These are phyloP conservation scores for Excalfactoria chinensis DNA, from an alignment of 2,113 vertebrate genomes.

Conservation along the genomic window DNA sequence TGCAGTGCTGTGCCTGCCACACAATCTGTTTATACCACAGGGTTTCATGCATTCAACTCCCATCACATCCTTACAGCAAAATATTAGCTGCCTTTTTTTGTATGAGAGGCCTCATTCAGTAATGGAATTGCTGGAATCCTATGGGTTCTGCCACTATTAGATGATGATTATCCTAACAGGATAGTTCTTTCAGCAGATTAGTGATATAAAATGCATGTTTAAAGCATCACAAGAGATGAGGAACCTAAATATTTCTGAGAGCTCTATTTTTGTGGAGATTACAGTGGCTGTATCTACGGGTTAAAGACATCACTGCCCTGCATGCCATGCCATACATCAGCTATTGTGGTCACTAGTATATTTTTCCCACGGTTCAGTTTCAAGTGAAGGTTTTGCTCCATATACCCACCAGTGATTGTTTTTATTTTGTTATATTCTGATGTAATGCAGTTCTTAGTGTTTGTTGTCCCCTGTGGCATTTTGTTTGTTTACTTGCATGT, in stretches of 20 bases:
- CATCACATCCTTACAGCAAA: neutral
- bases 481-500: neutral
- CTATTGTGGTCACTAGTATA: neutral
- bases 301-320: neutral
- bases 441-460: neutral
- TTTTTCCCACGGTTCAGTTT: neutral
- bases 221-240: neutral
- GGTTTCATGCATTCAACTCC: neutral
- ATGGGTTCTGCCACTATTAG: slow-evolving; percentile 23
- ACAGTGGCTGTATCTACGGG: neutral
- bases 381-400: neutral
- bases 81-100: neutral
- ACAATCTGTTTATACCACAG: fast-evolving
- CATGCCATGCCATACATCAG: neutral
- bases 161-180: slow-evolving; percentile 19
- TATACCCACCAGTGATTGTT: neutral
- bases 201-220: neutral
- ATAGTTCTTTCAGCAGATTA: neutral
- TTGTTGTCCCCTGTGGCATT: neutral
- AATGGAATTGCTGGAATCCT: slow-evolving; percentile 6
- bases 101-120: neutral
- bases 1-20: neutral
- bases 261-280: neutral
- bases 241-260: neutral
- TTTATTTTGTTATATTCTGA: neutral